Evolutionary conservation across 1,140 invertebrate genomes (phyloP).

Genomic region (Cherax quadricarinatus): DNA sequence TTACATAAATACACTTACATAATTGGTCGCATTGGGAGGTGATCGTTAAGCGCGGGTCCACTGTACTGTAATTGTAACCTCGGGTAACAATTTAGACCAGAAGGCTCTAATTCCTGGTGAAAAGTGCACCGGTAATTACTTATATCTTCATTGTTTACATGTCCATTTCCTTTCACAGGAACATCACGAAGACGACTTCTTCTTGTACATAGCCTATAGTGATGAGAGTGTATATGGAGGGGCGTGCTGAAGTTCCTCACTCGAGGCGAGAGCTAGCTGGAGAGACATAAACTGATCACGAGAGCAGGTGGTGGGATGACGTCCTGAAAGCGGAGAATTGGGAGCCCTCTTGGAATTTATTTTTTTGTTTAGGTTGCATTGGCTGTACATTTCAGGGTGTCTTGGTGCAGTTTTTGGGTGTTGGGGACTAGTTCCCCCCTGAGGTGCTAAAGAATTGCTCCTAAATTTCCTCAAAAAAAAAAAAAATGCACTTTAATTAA

Average conservation of each 20-base stretch:
- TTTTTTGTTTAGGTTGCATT: background rate
- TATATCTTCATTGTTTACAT: too few species aligned
- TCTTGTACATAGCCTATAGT: conserved; percentile 17
- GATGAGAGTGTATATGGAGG: conserved; percentile 20
- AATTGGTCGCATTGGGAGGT: too few species aligned
- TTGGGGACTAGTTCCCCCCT: background rate
- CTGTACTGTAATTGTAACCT: too few species aligned
- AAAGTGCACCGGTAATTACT: too few species aligned
- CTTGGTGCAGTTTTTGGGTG: background rate
- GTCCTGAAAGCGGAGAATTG: background rate
- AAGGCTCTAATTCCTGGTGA: too few species aligned
- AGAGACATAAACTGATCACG: background rate
- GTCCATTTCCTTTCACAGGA: background rate
- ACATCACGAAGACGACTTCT: conserved; percentile 22
- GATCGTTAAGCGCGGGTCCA: too few species aligned
- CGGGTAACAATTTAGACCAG: too few species aligned
- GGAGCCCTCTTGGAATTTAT: background rate
- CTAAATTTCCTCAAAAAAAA: background rate
- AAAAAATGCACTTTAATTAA: background rate
- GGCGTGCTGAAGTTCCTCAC: background rate
- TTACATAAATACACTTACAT: too few species aligned
- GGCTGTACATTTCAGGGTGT: background rate
- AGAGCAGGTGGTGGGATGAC: background rate
- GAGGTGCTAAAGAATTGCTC: background rate
- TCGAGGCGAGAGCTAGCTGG: background rate